Percentiles rank a stretch among this genome's conserved stretches.
phyloP scores from a whole-genome alignment of 2,113 vertebrate genomes.

The Brienomyrus brachyistius region DNA sequence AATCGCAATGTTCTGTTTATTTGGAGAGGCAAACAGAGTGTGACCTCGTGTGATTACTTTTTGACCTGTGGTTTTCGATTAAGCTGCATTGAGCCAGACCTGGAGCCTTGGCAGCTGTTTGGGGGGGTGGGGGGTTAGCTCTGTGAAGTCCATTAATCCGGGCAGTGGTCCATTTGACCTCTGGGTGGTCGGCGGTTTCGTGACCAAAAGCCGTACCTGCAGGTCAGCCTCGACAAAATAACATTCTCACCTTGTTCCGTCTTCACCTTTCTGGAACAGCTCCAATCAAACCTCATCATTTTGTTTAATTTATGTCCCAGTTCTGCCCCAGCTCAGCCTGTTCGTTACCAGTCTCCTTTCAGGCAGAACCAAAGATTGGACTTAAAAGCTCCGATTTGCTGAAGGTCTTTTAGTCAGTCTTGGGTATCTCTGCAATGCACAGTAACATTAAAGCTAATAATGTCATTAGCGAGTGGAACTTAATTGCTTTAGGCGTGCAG shows the following conservation, averaged over 20 bases:
- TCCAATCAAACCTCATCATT: not conserved
- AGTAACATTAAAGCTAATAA: not conserved
- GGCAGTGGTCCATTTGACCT: conserved; percentile 2
- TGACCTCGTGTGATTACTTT: not conserved
- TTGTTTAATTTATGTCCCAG: not conserved
- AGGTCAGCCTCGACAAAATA: not conserved
- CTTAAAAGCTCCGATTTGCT: not conserved
- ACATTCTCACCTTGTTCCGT: not conserved
- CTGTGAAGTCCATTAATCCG: not conserved
- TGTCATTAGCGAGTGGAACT: not conserved
- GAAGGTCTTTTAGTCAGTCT: not conserved
- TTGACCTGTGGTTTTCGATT: not conserved
- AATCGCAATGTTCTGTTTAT: not conserved
- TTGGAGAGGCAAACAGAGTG: not conserved
- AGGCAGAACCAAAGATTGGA: not conserved
- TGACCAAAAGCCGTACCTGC: not conserved
- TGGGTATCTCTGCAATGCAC: not conserved
- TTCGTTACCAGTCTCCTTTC: not conserved
- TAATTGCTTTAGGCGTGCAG: not conserved
- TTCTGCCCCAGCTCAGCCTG: not conserved
- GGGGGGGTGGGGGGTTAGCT: not conserved
- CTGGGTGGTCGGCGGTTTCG: not conserved
- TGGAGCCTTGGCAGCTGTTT: not conserved
- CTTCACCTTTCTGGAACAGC: not conserved
- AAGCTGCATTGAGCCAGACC: not conserved